A percentile compares a stretch with the other conserved stretches of the same genome.
phyloP scores from a whole-genome alignment of 2,888 invertebrate species.

The Andrena haemorrhoa region DNA sequence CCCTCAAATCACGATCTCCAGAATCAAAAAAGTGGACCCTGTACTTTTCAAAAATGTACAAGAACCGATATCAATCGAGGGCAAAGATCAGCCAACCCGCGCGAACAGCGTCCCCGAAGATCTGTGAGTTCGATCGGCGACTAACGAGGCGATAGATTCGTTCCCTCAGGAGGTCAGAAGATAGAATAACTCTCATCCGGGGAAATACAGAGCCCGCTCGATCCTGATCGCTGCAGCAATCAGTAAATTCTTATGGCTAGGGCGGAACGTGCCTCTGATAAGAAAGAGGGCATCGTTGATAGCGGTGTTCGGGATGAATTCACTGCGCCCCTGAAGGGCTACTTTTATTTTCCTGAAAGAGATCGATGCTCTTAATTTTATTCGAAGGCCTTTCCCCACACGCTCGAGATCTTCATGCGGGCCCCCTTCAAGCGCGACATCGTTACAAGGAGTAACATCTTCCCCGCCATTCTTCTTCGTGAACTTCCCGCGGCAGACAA shows the following conservation, averaged over 20 bases:
- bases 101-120: background rate
- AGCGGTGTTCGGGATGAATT: conserved; percentile 14
- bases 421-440: background rate
- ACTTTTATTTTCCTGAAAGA: conserved; percentile 1
- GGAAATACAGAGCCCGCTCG: conserved; percentile 25
- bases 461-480: background rate
- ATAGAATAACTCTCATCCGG: background rate
- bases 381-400: background rate
- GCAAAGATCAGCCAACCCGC: background rate
- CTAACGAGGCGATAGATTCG: conserved; percentile 13
- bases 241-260: conserved; percentile 34
- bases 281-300: conserved; percentile 29
- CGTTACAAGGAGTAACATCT: background rate
- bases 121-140: background rate
- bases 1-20: too few relatives aligned
- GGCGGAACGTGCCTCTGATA: conserved; percentile 32
- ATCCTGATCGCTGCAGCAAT: conserved; percentile 23
- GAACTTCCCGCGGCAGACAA: background rate
- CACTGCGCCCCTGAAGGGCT: background rate
- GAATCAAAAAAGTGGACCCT: too few relatives aligned
- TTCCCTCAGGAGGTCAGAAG: background rate
- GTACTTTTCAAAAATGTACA: background rate
- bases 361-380: conserved; percentile 29
- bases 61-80: background rate
- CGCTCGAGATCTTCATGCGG: background rate